Percentiles rank a stretch among this genome's conserved stretches.
phyloP scores from a whole-genome alignment of 2,797 vertebrate genomes.

The Rhyacichthys aspro region DNA sequence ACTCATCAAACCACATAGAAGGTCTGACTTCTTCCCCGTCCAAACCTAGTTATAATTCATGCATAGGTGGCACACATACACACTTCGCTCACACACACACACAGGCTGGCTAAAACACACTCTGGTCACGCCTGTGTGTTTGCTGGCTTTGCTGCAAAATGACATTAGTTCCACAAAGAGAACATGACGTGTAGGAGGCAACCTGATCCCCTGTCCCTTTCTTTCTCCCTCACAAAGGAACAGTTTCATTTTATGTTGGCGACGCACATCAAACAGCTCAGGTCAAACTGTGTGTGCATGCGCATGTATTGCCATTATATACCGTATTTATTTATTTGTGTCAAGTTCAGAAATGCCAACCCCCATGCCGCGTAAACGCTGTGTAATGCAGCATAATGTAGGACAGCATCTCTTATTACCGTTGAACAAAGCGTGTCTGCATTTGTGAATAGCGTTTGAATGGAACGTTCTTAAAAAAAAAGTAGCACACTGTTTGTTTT shows the following conservation, averaged over 20 bases:
- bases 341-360: constrained; percentile 15
- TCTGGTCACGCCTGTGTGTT: constrained; percentile 72
- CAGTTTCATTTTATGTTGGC: constrained; percentile 71
- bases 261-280: constrained; percentile 67
- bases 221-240: constrained; percentile 74
- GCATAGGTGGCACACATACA: constrained; percentile 59
- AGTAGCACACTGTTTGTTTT: constrained; percentile 6
- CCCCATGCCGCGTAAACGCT: constrained; percentile 29
- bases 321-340: constrained; percentile 22
- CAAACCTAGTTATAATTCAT: constrained; percentile 66
- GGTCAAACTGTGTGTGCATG: constrained; percentile 60
- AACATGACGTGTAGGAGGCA: constrained; percentile 77
- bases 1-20: constrained; percentile 71
- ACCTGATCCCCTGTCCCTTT: constrained; percentile 76
- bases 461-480: constrained; percentile 9
- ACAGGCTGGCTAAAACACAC: constrained; percentile 9
- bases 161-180: constrained; percentile 79
- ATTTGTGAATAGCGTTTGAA: constrained; percentile 20
- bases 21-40: constrained; percentile 57
- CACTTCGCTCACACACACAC: constrained; percentile 44
- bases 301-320: constrained; percentile 18
- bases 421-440: constrained; percentile 29
- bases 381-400: constrained; percentile 33
- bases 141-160: constrained; percentile 74
- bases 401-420: constrained; percentile 35